A percentile compares a stretch with the other conserved stretches of the same genome.
These are phyloP conservation scores for Eupithecia pulchellata DNA, from an alignment of 2,888 invertebrate genomes.

Conservation along the genomic window DNA sequence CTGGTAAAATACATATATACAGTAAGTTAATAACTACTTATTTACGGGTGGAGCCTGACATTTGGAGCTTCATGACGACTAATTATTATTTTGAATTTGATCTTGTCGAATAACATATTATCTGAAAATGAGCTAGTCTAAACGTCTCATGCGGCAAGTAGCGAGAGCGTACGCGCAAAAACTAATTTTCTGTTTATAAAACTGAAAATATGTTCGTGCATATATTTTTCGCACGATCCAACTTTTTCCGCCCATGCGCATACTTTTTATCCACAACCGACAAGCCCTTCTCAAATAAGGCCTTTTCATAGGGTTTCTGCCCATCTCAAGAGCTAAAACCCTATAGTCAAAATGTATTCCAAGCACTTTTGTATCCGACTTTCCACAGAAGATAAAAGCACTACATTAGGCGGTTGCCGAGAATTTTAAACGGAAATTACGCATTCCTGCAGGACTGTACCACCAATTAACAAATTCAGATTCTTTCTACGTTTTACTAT, in stretches of 20 bases:
- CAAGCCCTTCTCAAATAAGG: no score
- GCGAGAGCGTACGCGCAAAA: neutral
- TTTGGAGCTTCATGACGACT: neutral
- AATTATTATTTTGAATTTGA: neutral
- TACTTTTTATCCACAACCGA: no score
- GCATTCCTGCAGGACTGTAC: conserved; percentile 39
- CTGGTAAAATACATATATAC: no score
- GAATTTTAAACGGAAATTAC: conserved; percentile 41
- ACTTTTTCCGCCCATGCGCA: neutral
- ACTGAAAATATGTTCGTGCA: neutral
- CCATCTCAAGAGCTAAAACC: neutral
- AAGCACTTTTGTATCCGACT: conserved; percentile 10
- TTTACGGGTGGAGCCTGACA: no score
- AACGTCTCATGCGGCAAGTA: neutral
- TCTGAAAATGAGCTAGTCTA: no score
- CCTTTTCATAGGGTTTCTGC: no score
- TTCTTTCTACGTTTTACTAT: conserved; percentile 29
- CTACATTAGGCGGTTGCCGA: conserved; percentile 41
- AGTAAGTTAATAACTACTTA: no score
- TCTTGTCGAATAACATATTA: neutral
- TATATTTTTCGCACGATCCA: neutral
- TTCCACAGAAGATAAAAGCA: conserved; percentile 25
- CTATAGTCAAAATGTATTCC: neutral
- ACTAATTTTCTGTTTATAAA: neutral
- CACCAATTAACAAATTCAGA: conserved; percentile 41